Conservation (phyloP, 2,797 vertebrate genomes). For the Novumbra hubbsi region DNA sequence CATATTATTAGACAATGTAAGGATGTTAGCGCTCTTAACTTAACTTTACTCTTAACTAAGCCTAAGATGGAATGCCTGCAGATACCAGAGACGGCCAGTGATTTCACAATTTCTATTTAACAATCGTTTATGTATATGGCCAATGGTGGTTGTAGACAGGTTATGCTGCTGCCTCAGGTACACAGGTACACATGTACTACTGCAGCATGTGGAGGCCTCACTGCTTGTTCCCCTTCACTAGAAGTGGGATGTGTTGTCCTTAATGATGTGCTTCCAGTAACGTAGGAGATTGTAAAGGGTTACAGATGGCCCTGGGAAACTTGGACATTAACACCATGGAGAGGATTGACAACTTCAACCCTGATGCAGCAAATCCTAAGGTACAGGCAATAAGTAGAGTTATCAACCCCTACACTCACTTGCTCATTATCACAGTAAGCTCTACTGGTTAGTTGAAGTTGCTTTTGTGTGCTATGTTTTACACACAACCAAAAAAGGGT, state of each 20-base stretch:
- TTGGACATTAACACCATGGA: constrained; percentile 85
- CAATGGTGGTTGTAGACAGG: no score
- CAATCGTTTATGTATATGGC: no score
- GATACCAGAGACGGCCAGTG: no score
- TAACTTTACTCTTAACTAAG: no score
- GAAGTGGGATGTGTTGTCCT: constrained; percentile 32
- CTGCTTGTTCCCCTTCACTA: not conserved
- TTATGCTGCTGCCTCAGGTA: no score
- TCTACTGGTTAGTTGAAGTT: not conserved
- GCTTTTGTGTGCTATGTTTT: not conserved
- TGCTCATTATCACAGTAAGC: not conserved
- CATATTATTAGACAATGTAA: no score
- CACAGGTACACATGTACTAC: no score
- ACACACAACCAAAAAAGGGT: no score
- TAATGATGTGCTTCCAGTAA: constrained; percentile 72
- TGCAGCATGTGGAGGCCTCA: not conserved
- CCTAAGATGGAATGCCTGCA: no score
- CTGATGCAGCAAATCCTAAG: constrained; percentile 70
- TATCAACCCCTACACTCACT: not conserved
- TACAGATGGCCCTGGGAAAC: constrained; percentile 94
- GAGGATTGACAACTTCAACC: constrained; percentile 84
- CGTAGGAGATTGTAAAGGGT: constrained; percentile 80
- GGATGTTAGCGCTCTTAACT: no score
- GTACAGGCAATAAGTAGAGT: constrained; percentile 12
- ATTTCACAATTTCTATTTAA: no score